These are phyloP conservation scores for Fregetta grallaria DNA, from an alignment of 2,113 vertebrate species.

Conservation along the genomic window DNA sequence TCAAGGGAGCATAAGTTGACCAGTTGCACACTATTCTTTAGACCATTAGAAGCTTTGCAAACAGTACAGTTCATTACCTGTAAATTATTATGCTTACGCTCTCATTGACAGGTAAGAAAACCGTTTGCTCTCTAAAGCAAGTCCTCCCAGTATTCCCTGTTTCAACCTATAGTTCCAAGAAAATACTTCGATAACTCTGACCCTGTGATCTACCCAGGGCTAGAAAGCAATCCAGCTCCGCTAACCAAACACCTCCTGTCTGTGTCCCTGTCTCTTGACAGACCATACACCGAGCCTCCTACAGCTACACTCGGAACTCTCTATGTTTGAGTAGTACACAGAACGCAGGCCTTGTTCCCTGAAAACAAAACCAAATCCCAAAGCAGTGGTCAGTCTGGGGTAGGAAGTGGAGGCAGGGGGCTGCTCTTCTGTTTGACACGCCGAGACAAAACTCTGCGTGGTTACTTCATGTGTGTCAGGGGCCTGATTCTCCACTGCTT, in stretches of 20 bases:
- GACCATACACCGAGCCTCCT: not conserved
- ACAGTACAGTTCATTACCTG: conserved; percentile 14
- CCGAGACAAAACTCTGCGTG: rapidly evolving
- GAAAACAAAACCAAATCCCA: not conserved
- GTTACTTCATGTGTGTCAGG: not conserved
- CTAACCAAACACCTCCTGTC: not conserved
- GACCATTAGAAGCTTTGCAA: conserved; percentile 5
- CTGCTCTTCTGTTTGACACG: not conserved
- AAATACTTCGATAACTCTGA: not conserved
- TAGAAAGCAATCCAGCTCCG: not conserved
- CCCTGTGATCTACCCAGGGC: not conserved
- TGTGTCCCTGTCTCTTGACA: not conserved
- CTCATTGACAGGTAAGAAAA: not conserved
- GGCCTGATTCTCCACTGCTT: not conserved
- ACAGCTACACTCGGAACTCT: rapidly evolving
- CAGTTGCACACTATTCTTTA: not conserved
- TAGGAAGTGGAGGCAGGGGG: too few relatives aligned
- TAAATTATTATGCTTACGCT: not conserved
- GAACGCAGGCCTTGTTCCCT: not conserved
- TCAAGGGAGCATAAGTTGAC: not conserved
- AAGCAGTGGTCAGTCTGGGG: rapidly evolving
- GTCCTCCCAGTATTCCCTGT: not conserved
- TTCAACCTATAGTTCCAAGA: not conserved
- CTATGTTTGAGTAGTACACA: rapidly evolving
- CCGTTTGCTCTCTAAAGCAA: not conserved